phyloP scores from a whole-genome alignment of 1,140 invertebrate genomes.

The Trichomalopsis sarcophagae region DNA sequence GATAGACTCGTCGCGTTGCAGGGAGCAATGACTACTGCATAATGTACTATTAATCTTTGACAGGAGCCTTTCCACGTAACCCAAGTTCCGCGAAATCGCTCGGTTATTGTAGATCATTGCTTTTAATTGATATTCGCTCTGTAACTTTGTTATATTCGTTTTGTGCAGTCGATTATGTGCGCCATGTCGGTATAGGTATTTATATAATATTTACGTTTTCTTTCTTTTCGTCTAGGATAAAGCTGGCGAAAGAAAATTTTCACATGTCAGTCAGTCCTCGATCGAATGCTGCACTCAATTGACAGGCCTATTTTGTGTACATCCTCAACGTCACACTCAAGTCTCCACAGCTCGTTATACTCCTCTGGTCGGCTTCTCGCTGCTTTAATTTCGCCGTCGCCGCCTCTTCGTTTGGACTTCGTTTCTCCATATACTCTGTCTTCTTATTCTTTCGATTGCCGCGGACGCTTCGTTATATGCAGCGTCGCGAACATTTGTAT shows the following conservation, averaged over 20 bases:
- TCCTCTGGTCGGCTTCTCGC: not conserved
- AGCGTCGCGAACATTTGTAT: not conserved
- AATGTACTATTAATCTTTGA: constrained; percentile 37
- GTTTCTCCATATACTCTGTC: not conserved
- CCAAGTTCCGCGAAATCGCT: constrained; percentile 29
- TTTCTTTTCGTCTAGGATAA: too few relatives aligned
- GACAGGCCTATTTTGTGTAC: too few relatives aligned
- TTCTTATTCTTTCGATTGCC: not conserved
- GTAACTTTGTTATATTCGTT: constrained; percentile 3
- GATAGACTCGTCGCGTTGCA: constrained; percentile 26
- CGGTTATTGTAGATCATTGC: constrained; percentile 20
- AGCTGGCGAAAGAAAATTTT: too few relatives aligned
- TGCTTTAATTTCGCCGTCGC: constrained; percentile 3
- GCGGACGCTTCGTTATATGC: not conserved
- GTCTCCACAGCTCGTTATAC: not conserved
- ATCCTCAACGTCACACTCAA: not conserved
- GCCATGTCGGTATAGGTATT: too few relatives aligned
- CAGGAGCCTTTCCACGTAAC: constrained; percentile 31
- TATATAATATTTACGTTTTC: too few relatives aligned
- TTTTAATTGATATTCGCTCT: constrained; percentile 36
- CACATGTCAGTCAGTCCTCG: too few relatives aligned
- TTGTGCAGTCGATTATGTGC: too few relatives aligned
- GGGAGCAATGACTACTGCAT: constrained; percentile 7
- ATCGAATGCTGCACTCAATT: too few relatives aligned
- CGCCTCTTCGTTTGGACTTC: not conserved